phyloP scores from a whole-genome alignment of 2,888 invertebrate species.

The Tetheella fluctuosa region DNA sequence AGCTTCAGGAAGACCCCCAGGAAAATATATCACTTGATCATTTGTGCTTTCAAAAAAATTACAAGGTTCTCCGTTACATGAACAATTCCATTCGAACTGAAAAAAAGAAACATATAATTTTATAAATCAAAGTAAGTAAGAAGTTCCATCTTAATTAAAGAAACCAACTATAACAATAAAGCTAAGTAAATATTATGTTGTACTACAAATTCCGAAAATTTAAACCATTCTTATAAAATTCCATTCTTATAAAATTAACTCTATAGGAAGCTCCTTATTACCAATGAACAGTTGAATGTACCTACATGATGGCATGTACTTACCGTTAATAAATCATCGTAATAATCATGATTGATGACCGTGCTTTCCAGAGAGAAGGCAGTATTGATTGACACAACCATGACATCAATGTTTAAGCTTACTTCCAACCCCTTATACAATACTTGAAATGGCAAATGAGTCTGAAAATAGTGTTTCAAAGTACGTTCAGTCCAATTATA shows the following conservation, averaged over 20 bases:
- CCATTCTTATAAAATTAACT: too few species aligned
- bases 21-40: constrained; percentile 37
- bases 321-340: constrained; percentile 36
- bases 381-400: constrained; percentile 39
- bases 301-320: too few species aligned
- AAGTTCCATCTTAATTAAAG: too few species aligned
- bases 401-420: constrained; percentile 46
- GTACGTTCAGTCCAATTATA: neutral
- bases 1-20: constrained; percentile 38
- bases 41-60: constrained; percentile 30
- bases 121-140: too few species aligned
- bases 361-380: constrained; percentile 44
- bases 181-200: too few species aligned
- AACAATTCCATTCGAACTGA: constrained; percentile 55
- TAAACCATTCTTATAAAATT: too few species aligned
- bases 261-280: too few species aligned
- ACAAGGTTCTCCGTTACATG: constrained; percentile 30
- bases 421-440: constrained; percentile 42
- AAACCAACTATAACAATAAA: too few species aligned
- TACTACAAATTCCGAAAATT: too few species aligned
- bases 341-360: constrained; percentile 50
- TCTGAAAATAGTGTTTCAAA: constrained; percentile 36
- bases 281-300: too few species aligned
- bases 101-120: constrained; percentile 21
- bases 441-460: constrained; percentile 46